Conservation (phyloP, 92 coral and sea anemone genomes). For the Bergia puertoricense region DNA sequence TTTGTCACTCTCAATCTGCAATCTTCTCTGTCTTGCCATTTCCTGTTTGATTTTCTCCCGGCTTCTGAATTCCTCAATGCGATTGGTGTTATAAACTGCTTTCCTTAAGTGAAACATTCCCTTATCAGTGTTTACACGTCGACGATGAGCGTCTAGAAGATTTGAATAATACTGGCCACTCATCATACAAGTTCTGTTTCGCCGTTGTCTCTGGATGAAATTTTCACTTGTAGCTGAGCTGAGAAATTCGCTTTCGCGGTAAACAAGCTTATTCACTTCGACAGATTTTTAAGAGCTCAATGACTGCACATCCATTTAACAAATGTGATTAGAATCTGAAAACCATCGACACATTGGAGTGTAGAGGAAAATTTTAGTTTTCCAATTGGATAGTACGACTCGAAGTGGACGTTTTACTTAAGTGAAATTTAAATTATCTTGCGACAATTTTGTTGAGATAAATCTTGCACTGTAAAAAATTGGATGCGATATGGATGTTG, state of each 20-base stretch:
- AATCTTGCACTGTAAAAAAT: background rate
- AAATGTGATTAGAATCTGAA: background rate
- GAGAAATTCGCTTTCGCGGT: background rate
- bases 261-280: background rate
- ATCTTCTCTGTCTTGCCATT: conserved; percentile 32
- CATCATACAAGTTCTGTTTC: background rate
- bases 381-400: background rate
- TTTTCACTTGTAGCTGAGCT: background rate
- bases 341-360: background rate
- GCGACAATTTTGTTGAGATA: background rate
- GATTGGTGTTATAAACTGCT: background rate
- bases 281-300: background rate
- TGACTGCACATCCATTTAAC: background rate
- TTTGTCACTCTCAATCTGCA: conserved; percentile 39
- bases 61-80: conserved; percentile 34
- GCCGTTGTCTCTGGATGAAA: too few relatives aligned
- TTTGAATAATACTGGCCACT: conserved; percentile 11
- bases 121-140: conserved; percentile 27
- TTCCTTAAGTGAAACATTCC: conserved; percentile 8
- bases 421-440: too few relatives aligned
- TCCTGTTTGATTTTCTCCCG: conserved; percentile 30
- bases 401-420: background rate
- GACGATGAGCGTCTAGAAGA: conserved; percentile 5
- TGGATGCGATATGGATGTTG: background rate
- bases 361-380: background rate